Evolutionary conservation across 1,140 invertebrate species (phyloP), one percentile per base, ranked within the genome.

Genomic region (Pseudobourletiella spinata): DNA sequence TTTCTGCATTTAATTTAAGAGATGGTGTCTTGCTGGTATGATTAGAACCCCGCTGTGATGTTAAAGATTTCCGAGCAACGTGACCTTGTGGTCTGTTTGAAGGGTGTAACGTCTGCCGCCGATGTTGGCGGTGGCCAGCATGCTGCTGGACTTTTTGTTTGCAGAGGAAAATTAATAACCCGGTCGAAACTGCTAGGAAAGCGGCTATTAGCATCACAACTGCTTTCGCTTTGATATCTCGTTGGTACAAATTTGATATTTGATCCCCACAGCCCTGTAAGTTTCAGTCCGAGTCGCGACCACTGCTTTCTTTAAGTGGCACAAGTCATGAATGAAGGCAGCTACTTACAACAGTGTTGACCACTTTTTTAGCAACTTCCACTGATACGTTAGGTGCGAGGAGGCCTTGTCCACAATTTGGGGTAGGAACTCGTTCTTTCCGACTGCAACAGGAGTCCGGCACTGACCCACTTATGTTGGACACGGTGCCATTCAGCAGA

Each of bases 401-500:
- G 24, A 48, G 1, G 1, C 61, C 61, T 2, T 24, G 20, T 1
- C 61, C 61, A 25, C 61, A 63, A 15, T 28, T 30, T 11, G 15
- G 15, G 0, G 18, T 3, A 0, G 54, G 52, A 3, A 48, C 26
- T 8, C 22, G 46, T 16, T 26, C 4, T 24, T 50, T 56, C 42
- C 30, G 32, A 2, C 16, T 18, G 24, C 61, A 63, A 30, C 61
- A 63, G 0, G 61, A 57, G n/a, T 57, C 39, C 16, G 61, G 61
- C 3, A 63, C 61, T 15, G 35, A 44, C 15, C 29, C 29, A 20
- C 48, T 43, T n/a, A 16, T 28, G 15, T 29, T 26, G 22, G 30
- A 24, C 6, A 57, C 25, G 15, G 24, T 16, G 15, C 18, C 26
- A 30, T 32, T 30, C 6, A 59, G 50, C 4, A 24, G n/a, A n/a